Base-by-base conservation (phyloP, 2,888 invertebrate genomes). In the Gymnosoma rotundatum region DNA sequence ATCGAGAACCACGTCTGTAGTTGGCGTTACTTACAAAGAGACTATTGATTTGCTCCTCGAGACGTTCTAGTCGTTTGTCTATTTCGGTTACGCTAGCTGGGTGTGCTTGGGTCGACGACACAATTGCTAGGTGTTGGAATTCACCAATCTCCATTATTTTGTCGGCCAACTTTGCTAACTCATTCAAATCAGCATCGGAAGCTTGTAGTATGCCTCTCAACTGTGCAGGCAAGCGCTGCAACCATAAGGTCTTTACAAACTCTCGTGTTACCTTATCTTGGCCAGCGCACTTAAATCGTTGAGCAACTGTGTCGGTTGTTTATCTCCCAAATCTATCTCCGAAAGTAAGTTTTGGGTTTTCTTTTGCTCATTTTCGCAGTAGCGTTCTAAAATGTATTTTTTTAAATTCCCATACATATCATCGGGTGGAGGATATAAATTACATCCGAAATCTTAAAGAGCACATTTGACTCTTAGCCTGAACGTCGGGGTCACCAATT, bases 341-440 rank as follows among this genome's bases (percentile, higher is more conserved):
- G 25, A 25, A 25, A 25, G 25, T 25, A 25, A 25, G 1, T 25
- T 25, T 25, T 25, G 1, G 25, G 25, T 25, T 25, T 25, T 25
- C 25, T 25, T 25, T 25, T 25, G 25, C 4, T 25, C 25, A 25
- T 4, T 25, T 25, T 86, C 86, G 16, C 82, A 78, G 38, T 80
- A 87, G 7, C 80, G 75, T 38, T 85, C 79, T 14, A 86, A 25
- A 25, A 25, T 25, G 25, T 4, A 25, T 25, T 25, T 25, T 25
- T 25, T 25, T 25, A 25, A 25, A 25, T 25, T 25, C 25, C 25
- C 25, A 25, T 25, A 25, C 25, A 25, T 25, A 25, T 25, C 25
- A 25, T 25, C 25, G 25, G 25, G 25, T 25, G 25, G 4, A 25
- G 25, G 25, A 25, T 25, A 2, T 25, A 25, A 25, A 25, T 25